Base-by-base conservation (phyloP, 2,888 invertebrate species). In the Cantharis flavilabris region DNA sequence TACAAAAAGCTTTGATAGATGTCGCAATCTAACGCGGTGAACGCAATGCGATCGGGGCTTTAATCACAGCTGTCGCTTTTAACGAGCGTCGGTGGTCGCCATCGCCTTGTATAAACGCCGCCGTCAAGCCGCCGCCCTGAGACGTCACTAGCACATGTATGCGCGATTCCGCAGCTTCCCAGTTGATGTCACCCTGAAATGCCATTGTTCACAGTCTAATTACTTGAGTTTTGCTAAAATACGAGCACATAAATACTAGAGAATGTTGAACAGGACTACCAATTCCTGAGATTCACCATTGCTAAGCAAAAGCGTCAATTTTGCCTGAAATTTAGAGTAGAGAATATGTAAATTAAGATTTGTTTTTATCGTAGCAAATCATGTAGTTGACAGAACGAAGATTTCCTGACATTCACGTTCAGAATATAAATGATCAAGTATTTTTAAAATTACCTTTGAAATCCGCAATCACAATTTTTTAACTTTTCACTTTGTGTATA, bases 281-380 rank as follows among this genome's bases (percentile, higher is more conserved):
- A 71, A 75, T 75, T 72, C 67, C 75, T 75, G 75, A 75, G 72
- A 65, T 75, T 75, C 65, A 71, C 71, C 71, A 71, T 71, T 75
- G 65, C 69, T 75, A 72, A 62, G 72, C 71, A 65, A 70, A 72
- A 65, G 72, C 76, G 76, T 76, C 72, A 76, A 70, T 71, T 76
- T 64, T 69, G 71, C 64, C 20, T 62, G 69, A 69, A 69, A 81
- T 82, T 81, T 82, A 80, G 23, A 77, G 69, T 78, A 77, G 80
- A 81, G 83, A 84, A 84, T 83, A 84, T 84, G 83, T 84, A 84
- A 84, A 84, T 84, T 83, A 83, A 83, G 83, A 84, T 84, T 84
- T 84, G 83, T 83, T 84, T 83, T 83, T 84, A 83, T 83, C 83
- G 82, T 80, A 82, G 78, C 81, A 83, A 83, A 83, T 83, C 83